phyloP scores from a whole-genome alignment of 1,140 invertebrate genomes.

The Copidosoma floridanum region DNA sequence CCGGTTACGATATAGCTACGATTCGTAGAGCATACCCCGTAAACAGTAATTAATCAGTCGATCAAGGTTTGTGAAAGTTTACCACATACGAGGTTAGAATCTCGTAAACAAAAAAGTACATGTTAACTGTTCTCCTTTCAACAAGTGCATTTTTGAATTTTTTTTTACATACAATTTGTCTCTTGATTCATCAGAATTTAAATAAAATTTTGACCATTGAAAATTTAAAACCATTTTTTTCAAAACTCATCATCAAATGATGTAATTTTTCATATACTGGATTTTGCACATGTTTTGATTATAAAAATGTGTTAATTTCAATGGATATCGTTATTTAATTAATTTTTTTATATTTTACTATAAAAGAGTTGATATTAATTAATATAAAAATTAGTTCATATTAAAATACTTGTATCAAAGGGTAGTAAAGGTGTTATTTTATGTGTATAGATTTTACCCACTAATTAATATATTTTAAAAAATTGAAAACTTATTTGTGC shows the following conservation, averaged over 20 bases:
- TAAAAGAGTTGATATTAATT: no score
- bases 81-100: no score
- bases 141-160: background rate
- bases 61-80: no score
- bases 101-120: no score
- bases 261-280: background rate
- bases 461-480: background rate
- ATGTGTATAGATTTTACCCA: background rate
- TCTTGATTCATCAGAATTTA: no score
- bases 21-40: no score
- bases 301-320: no score
- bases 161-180: no score
- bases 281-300: no score
- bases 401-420: no score
- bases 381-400: background rate
- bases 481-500: background rate
- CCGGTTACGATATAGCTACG: no score
- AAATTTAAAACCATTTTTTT: background rate
- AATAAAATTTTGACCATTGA: background rate
- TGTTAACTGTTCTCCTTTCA: background rate
- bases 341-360: background rate
- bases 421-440: background rate
- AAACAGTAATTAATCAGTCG: no score
- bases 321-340: background rate
- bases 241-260: background rate